Evolutionary conservation across 1,140 invertebrate genomes (phyloP).

Genomic region (Akabosia matsudoensis): DNA sequence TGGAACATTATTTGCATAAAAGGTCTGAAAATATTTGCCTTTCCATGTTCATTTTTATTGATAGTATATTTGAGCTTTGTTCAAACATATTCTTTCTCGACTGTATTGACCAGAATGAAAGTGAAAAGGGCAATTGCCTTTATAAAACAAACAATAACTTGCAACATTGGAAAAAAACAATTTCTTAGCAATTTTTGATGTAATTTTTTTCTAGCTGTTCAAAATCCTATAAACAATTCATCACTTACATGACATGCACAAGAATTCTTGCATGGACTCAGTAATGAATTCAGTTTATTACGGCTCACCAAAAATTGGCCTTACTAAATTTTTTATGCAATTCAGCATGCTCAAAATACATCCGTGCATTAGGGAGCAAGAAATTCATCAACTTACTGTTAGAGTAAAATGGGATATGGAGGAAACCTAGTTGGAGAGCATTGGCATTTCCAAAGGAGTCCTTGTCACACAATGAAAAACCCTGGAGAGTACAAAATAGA

Average conservation of each 20-base stretch:
- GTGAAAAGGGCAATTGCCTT: background rate
- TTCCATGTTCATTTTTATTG: background rate
- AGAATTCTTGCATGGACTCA: no score
- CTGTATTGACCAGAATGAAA: background rate
- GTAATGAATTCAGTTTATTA: no score
- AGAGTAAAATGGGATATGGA: background rate
- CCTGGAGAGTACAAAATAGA: background rate
- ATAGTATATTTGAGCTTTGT: no score
- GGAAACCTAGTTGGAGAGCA: slow-evolving; percentile 17
- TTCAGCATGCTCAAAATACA: background rate
- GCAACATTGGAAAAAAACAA: no score
- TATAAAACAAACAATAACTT: no score
- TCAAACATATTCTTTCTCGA: background rate
- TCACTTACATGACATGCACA: background rate
- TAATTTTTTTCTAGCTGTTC: no score
- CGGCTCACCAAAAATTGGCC: no score
- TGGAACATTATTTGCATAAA: background rate
- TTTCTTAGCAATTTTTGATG: no score
- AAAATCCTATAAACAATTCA: background rate
- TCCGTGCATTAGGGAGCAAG: background rate
- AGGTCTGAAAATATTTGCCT: background rate
- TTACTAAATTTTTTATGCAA: background rate
- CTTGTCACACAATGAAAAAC: slow-evolving; percentile 4
- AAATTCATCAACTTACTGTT: background rate
- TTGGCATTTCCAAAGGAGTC: slow-evolving; percentile 23